Evolutionary conservation across 37 sponge, comb jelly and placozoan species (phyloP).

Genomic region (Geodia barretti): DNA sequence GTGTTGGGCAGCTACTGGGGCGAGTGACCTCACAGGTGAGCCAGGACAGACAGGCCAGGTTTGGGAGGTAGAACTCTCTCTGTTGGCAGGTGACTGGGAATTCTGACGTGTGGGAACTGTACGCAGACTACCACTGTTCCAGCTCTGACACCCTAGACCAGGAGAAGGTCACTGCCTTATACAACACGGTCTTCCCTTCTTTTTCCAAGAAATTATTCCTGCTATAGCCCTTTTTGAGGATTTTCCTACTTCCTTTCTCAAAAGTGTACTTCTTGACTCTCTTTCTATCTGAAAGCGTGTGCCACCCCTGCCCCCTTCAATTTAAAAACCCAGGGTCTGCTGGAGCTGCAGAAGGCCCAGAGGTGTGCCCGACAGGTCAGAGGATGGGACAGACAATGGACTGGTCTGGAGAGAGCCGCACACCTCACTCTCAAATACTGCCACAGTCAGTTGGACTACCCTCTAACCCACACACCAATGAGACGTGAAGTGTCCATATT

Average conservation of each 20-base stretch:
- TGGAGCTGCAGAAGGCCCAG: conserved; percentile 79
- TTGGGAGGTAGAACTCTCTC: neutral
- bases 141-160: conserved; percentile 33
- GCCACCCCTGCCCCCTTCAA: too few species aligned
- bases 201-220: too few species aligned
- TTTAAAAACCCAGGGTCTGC: conserved; percentile 74
- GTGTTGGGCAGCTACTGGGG: conserved; percentile 51
- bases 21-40: conserved; percentile 29
- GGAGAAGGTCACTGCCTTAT: too few species aligned
- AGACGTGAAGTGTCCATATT: too few species aligned
- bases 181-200: too few species aligned
- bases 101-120: conserved; percentile 67
- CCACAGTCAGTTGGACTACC: conserved; percentile 39
- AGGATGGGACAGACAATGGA: conserved; percentile 60
- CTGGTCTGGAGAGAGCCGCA: conserved; percentile 29
- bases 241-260: too few species aligned
- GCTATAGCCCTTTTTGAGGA: too few species aligned
- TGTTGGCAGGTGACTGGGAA: conserved; percentile 26
- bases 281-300: too few species aligned
- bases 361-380: conserved; percentile 17
- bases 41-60: neutral
- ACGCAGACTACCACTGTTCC: conserved; percentile 56
- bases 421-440: conserved; percentile 66
- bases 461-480: too few species aligned
- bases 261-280: too few species aligned